phyloP scores from a whole-genome alignment of 2,888 invertebrate genomes.

The Volucella inanis region DNA sequence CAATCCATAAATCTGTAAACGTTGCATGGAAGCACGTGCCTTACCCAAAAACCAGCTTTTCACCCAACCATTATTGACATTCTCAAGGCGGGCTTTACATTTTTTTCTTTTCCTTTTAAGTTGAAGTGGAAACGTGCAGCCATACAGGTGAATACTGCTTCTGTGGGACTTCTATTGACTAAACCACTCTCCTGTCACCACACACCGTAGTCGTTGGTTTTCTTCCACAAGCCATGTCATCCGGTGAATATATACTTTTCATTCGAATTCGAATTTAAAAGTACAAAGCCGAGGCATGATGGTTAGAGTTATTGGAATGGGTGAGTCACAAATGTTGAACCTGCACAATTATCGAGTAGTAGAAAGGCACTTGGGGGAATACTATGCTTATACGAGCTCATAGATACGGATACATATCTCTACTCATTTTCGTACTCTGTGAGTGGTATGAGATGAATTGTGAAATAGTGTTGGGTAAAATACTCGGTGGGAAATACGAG shows the following conservation, averaged over 20 bases:
- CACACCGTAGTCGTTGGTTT: not conserved
- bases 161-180: conserved; percentile 7
- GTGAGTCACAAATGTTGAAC: conserved; percentile 30
- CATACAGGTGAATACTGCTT: conserved; percentile 20
- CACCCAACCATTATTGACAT: not conserved
- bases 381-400: no score
- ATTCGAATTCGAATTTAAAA: conserved; percentile 27
- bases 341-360: conserved; percentile 20
- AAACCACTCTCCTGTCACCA: conserved; percentile 8
- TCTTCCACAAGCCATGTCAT: not conserved
- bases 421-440: no score
- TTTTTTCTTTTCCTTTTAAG: not conserved
- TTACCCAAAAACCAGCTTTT: not conserved
- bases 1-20: not conserved
- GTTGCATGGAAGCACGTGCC: conserved; percentile 2
- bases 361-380: no score
- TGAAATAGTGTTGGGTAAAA: no score
- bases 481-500: no score
- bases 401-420: no score
- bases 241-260: not conserved
- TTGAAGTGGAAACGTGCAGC: conserved; percentile 23
- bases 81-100: not conserved
- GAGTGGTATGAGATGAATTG: no score
- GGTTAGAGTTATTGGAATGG: not conserved
- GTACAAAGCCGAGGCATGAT: conserved; percentile 11